Evolutionary conservation across 2,797 vertebrate genomes (phyloP).

Genomic region (Poeciliopsis gracilis): DNA sequence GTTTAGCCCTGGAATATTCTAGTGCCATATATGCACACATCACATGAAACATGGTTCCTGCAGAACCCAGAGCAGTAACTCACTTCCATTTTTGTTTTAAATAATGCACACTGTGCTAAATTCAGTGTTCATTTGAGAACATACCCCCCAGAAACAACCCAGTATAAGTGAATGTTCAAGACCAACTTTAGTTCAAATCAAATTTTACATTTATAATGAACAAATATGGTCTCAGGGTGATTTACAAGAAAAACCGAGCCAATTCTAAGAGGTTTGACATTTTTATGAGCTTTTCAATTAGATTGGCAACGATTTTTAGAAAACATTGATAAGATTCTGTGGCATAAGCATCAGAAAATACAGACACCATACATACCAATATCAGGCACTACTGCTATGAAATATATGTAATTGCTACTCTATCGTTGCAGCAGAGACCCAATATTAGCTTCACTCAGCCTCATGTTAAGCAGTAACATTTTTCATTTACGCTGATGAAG

Average conservation of each 20-base stretch:
- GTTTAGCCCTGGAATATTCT: slow-evolving; percentile 39
- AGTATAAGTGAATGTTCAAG: not conserved
- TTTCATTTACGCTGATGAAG: not conserved
- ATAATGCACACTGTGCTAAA: not conserved
- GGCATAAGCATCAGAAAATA: not conserved
- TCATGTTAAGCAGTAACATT: not conserved
- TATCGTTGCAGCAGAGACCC: not conserved
- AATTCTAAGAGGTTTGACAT: not conserved
- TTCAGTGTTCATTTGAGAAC: not conserved
- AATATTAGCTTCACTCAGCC: not conserved
- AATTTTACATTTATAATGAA: not conserved
- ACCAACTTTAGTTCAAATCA: not conserved
- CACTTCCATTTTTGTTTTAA: not conserved
- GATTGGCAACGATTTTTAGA: not conserved
- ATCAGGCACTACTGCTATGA: not conserved
- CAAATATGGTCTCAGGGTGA: not conserved
- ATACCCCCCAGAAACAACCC: not conserved
- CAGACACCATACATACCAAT: not conserved
- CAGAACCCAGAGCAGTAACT: not conserved
- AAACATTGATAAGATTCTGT: not conserved
- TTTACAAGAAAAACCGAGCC: not conserved
- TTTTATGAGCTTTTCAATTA: not conserved
- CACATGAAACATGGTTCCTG: slow-evolving; percentile 15
- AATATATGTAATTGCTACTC: not conserved
- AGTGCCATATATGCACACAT: slow-evolving; percentile 19